phyloP scores from a whole-genome alignment of 2,797 vertebrate species.

The Ptychadena robeensis region DNA sequence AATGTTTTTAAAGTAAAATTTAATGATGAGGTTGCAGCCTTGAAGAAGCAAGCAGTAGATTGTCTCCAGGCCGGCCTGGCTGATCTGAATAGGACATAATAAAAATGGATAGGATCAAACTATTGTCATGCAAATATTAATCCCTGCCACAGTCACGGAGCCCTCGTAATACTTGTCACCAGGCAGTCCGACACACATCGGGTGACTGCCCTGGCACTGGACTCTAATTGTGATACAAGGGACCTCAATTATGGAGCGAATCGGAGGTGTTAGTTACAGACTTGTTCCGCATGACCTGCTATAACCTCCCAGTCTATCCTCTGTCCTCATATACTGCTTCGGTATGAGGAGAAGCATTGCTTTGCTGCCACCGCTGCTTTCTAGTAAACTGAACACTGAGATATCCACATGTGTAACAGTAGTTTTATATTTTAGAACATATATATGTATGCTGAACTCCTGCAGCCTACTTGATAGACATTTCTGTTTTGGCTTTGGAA shows the following conservation, averaged over 20 bases:
- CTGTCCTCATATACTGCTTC: constrained; percentile 7
- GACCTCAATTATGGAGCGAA: constrained; percentile 47
- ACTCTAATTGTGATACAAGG: constrained; percentile 32
- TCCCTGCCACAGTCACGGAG: not conserved
- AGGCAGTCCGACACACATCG: not conserved
- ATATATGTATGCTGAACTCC: too few species aligned
- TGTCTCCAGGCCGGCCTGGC: not conserved
- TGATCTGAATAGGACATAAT: not conserved
- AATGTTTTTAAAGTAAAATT: not conserved
- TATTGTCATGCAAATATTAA: constrained; percentile 38
- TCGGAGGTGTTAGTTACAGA: constrained; percentile 33
- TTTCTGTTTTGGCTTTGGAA: too few species aligned
- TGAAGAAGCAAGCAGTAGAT: not conserved
- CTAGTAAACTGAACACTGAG: not conserved
- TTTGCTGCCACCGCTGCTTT: not conserved
- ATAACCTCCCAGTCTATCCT: constrained; percentile 24
- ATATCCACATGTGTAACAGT: not conserved
- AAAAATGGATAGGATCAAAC: not conserved
- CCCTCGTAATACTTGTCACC: not conserved
- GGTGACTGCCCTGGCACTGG: constrained; percentile 1
- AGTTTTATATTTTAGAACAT: too few species aligned
- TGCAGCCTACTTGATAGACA: too few species aligned
- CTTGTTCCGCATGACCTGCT: constrained; percentile 47
- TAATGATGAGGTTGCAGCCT: not conserved
- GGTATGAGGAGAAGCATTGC: not conserved